These are phyloP conservation scores for Oedothorax gibbosus DNA, from an alignment of 1,140 invertebrate genomes.

Conservation along the genomic window DNA sequence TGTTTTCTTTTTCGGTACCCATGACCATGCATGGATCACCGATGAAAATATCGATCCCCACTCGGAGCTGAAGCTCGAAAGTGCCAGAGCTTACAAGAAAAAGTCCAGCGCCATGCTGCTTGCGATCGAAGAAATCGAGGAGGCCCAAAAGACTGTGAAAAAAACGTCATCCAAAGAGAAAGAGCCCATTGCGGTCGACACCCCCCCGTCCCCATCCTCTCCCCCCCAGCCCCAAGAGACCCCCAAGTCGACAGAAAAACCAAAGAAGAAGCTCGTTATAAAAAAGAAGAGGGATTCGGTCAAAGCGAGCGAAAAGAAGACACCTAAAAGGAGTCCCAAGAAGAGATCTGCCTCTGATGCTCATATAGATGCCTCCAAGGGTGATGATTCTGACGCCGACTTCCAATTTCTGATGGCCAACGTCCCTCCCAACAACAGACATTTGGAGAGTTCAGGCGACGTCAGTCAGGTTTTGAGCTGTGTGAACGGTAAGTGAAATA, in stretches of 20 bases:
- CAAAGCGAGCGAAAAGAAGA: not conserved
- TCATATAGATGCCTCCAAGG: not conserved
- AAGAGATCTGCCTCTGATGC: not conserved
- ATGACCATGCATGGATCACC: conserved; percentile 77
- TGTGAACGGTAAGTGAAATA: not conserved
- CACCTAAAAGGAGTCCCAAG: not conserved
- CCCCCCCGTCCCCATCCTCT: no score
- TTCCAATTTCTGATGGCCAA: not conserved
- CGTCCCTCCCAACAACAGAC: not conserved
- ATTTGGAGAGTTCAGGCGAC: not conserved
- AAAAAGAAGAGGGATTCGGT: not conserved
- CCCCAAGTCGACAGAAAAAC: no score
- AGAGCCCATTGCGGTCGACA: not conserved
- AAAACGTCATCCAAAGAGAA: not conserved
- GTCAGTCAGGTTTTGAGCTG: not conserved
- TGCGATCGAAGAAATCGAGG: no score
- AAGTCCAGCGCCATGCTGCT: no score
- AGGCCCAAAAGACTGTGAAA: not conserved
- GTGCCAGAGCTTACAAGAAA: no score
- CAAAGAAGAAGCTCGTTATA: not conserved
- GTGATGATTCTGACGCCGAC: not conserved
- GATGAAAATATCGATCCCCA: conserved; percentile 86
- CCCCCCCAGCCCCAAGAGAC: no score
- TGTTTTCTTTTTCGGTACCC: conserved; percentile 93
- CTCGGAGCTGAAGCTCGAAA: conserved; percentile 68